Evolutionary conservation across 2,113 vertebrate genomes (phyloP), one percentile per base, ranked within the genome.

Genomic region (crab-eating macaque (Macaca fascicularis)): DNA sequence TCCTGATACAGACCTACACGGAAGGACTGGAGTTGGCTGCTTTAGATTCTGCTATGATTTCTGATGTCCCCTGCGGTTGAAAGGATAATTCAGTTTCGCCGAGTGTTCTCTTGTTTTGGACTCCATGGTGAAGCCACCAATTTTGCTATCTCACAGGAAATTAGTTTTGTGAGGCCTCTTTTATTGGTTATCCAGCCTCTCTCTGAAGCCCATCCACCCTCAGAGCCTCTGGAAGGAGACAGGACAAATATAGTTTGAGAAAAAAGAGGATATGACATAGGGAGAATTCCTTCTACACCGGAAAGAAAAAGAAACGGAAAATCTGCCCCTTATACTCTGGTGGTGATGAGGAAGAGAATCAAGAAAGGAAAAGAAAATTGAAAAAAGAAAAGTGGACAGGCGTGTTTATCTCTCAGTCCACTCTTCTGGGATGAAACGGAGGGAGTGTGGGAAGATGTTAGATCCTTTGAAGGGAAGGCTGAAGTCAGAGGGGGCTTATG

Each of bases 71-170:
- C 50, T 87, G 40, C 27, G 10, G 30, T 38, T 86, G 50, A 86
- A 86, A 81, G 20, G 40, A 45, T 55, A 61, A 38, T 85, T 79
- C 45, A 25, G 1, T 82, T 55, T 59, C 59, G 64, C 48, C 8
- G 61, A 84, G 16, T 45, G 8, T 75, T 67, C 61, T 86, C 14
- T 57, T 45, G 74, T 30, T 69, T 20, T 25, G 70, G 12, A 74
- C 7, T 0, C 1, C 2, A 19, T 32, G 5, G 6, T 27, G 50
- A n/a, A 85, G 32, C 23, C 22, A 30, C 1, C 11, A 1, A 43
- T 67, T 70, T 83, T 50, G 57, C 11, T 64, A 0, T 40, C n/a
- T 70, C 14, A 55, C n/a, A 69, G 16, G 7, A 80, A 80, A 67
- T 3, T 6, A 27, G 32, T 25, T 81, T 92, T 86, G 9, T 48